phyloP scores from a whole-genome alignment of 2,797 vertebrate genomes.

The Acrocephalus scirpaceus region DNA sequence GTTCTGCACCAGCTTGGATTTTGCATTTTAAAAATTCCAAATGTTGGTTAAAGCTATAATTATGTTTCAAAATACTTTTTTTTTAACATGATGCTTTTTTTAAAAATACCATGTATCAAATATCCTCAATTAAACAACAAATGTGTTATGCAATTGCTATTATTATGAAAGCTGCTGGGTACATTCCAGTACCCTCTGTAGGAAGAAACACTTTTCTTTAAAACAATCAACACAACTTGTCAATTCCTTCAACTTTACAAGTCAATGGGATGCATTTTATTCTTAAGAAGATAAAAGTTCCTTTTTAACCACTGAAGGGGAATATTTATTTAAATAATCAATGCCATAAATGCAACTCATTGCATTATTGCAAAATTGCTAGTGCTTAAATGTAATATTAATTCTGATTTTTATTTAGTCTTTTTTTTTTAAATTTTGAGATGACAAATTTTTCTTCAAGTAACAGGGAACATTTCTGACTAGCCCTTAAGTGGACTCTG shows the following conservation, averaged over 20 bases:
- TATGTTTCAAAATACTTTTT: background rate
- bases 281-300: background rate
- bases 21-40: background rate
- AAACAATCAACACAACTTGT: background rate
- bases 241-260: background rate
- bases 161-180: background rate
- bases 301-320: background rate
- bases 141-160: background rate
- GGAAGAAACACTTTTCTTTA: background rate
- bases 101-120: background rate
- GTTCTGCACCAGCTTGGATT: background rate
- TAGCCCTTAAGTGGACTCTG: background rate
- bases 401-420: background rate
- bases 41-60: background rate
- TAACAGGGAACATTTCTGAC: background rate
- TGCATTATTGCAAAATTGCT: background rate
- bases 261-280: background rate
- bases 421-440: background rate
- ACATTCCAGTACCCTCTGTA: background rate
- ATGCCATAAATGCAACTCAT: background rate
- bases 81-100: background rate
- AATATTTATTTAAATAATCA: background rate
- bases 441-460: background rate
- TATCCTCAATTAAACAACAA: constrained; percentile 22
- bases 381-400: background rate